Base-by-base conservation (phyloP, 2,888 invertebrate species). In the Agrochola lychnidis region DNA sequence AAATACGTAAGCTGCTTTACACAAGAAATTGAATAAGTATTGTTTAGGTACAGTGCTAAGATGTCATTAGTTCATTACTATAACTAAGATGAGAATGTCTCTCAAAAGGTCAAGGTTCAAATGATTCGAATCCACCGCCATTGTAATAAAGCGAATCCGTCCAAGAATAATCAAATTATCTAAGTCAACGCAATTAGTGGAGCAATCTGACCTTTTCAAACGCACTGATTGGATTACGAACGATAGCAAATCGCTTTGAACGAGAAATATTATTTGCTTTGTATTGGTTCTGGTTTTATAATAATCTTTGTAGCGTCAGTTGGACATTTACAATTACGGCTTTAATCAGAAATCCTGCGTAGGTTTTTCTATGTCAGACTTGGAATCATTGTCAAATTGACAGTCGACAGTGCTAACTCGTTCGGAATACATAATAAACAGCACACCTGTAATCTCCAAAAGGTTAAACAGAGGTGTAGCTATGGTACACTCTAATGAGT, bases 81-180 rank as follows among this genome's bases (percentile, higher is more conserved):
- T 71, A 78, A 73, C 36, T 69, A 56, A 70, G 25, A 73, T 25
- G 12, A 68, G 40, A 30, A 68, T 61, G 61, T 9, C 45, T 14
- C n/a, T 51, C 25, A 45, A 78, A 85, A 85, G 78, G 78, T 78
- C 69, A 71, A 51, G 1, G 42, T 14, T 45, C 59, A 51, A 75
- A 63, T 66, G 9, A 51, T 80, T 59, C 10, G 16, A 25, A 25
- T 22, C 51, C 67, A 19, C n/a, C 22, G 30, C 25, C 36, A 3
- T 19, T 61, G 51, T 73, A 67, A 69, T 45, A 56, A 70, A 64
- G 73, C 45, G 40, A 73, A 67, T 62, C 74, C 42, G 19, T 62
- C 57, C 51, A 42, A 68, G 36, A 69, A 68, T 78, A 85, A 78
- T 85, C 73, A 69, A 85, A 82, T 83, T 69, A 69, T 85, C 62